A percentile compares a stretch with the other conserved stretches of the same genome.
These are phyloP conservation scores for Acleris holmiana DNA, from an alignment of 2,888 invertebrate species.

Conservation along the genomic window DNA sequence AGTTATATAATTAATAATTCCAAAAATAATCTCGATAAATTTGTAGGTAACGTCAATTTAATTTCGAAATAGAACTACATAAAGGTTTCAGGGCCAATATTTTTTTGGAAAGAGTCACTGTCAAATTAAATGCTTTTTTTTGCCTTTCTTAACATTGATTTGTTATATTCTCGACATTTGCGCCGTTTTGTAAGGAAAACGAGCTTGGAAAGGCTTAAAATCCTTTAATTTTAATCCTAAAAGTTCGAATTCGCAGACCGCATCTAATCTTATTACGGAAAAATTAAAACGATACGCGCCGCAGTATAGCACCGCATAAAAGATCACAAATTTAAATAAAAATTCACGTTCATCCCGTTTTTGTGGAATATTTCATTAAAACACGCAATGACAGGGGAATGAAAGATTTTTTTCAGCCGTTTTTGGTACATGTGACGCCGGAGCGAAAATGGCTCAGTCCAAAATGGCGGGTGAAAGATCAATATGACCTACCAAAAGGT, in stretches of 20 bases:
- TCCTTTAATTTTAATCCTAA: background rate
- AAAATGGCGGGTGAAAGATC: conserved; percentile 85
- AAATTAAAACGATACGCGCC: conserved; percentile 45
- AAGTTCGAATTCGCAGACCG: conserved; percentile 1
- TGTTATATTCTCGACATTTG: no score
- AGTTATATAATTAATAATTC: no score
- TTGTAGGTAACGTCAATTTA: no score
- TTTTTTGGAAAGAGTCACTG: no score
- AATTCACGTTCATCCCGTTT: conserved; percentile 62
- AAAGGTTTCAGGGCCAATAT: no score
- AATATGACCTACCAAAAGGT: conserved; percentile 83
- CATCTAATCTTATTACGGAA: conserved; percentile 32
- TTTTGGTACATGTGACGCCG: conserved; percentile 74
- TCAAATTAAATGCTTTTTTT: no score
- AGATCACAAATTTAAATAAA: conserved; percentile 74
- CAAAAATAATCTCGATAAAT: no score
- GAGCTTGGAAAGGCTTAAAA: no score
- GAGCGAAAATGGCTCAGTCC: conserved; percentile 78
- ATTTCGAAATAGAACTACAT: no score
- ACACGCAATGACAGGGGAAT: conserved; percentile 75
- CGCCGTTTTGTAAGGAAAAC: no score
- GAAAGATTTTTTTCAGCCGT: conserved; percentile 64
- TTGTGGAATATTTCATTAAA: conserved; percentile 77
- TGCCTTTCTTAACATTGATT: no score
- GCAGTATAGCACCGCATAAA: conserved; percentile 64